phyloP scores from a whole-genome alignment of 2,888 invertebrate genomes.

The Tricholauxania praeusta region DNA sequence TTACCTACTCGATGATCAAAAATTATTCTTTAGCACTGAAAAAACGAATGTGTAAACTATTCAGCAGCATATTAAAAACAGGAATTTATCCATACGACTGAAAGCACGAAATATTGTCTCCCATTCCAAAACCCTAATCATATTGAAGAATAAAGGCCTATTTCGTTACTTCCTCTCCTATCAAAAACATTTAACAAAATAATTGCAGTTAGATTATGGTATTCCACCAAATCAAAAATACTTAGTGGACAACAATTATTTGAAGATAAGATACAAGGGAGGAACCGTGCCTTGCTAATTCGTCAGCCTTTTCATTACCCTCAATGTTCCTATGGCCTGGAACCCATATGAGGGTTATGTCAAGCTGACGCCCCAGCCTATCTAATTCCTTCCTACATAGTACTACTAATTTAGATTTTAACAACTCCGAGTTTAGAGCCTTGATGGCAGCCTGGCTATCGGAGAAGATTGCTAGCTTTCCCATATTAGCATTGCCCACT shows the following conservation, averaged over 20 bases:
- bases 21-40: not conserved
- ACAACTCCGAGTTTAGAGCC: no score
- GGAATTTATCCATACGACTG: slow-evolving; percentile 36
- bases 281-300: no score
- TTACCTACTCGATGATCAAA: slow-evolving; percentile 28
- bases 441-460: no score
- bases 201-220: slow-evolving; percentile 7
- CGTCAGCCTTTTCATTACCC: no score
- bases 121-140: slow-evolving; percentile 26
- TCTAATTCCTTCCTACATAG: no score
- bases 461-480: no score
- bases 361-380: no score
- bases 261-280: no score
- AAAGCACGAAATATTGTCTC: slow-evolving; percentile 12
- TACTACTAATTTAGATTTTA: no score
- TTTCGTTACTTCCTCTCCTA: slow-evolving; percentile 27
- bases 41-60: slow-evolving; percentile 14
- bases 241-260: slow-evolving; percentile 23
- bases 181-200: slow-evolving; percentile 35
- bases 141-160: slow-evolving; percentile 17
- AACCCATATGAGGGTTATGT: no score
- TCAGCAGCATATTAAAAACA: slow-evolving; percentile 17
- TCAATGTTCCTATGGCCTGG: no score
- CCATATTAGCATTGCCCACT: no score
- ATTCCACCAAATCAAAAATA: not conserved